A percentile compares a stretch with the other conserved stretches of the same genome.
Evolutionary conservation across 2,888 invertebrate species (phyloP).

Genomic region (Danaus chrysippus): DNA sequence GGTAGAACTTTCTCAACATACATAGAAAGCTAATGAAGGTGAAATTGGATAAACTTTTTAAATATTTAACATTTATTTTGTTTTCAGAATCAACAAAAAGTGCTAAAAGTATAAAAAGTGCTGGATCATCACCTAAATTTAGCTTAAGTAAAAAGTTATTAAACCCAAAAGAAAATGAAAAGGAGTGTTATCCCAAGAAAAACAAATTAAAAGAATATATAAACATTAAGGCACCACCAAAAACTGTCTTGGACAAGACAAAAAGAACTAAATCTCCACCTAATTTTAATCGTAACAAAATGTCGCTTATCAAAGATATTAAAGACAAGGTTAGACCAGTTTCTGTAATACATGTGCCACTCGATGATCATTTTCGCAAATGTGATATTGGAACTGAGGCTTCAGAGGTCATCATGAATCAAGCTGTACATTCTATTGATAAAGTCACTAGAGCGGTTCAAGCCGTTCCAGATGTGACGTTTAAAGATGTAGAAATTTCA

Average conservation of each 20-base stretch:
- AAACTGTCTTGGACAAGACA: constrained; percentile 37
- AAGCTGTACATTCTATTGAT: constrained; percentile 22
- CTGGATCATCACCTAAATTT: constrained; percentile 41
- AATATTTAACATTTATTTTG: constrained; percentile 7
- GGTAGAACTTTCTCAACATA: neutral
- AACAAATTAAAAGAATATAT: constrained; percentile 40
- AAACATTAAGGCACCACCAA: constrained; percentile 34
- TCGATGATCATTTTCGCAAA: constrained; percentile 43
- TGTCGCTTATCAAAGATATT: constrained; percentile 39
- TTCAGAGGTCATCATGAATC: constrained; percentile 17
- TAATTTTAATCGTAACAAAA: constrained; percentile 35
- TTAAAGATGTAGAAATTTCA: constrained; percentile 42
- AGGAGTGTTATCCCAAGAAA: constrained; percentile 41
- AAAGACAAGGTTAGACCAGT: constrained; percentile 40
- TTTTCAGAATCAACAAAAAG: constrained; percentile 44
- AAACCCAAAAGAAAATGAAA: constrained; percentile 46
- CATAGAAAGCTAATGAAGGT: neutral
- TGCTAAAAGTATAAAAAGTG: constrained; percentile 32
- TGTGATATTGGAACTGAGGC: constrained; percentile 24
- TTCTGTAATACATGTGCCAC: constrained; percentile 53
- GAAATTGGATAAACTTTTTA: neutral
- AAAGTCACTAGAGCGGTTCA: constrained; percentile 39
- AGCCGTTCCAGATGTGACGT: constrained; percentile 35
- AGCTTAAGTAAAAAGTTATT: constrained; percentile 48
- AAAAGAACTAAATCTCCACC: constrained; percentile 32